Percentiles rank a stretch among this genome's conserved stretches.
Conservation (phyloP, 2,797 vertebrate species). For the Rhinogobio ventralis region DNA sequence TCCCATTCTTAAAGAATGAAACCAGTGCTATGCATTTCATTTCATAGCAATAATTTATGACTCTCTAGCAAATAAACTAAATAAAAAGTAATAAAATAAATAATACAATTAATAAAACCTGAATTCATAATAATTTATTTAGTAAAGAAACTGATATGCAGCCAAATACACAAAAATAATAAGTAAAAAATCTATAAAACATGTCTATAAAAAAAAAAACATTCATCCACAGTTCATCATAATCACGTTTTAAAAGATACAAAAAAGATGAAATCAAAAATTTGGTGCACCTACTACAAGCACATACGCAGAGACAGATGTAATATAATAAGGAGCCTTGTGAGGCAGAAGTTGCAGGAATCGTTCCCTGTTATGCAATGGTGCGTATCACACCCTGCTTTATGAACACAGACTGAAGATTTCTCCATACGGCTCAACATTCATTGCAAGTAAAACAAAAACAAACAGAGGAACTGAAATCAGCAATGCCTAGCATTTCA, state of each 20-base stretch:
- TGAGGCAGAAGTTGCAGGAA: neutral
- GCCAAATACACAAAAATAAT: neutral
- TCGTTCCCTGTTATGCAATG: neutral
- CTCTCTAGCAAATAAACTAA: neutral
- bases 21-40: neutral
- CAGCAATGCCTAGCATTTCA: neutral
- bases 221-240: neutral
- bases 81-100: neutral
- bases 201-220: neutral
- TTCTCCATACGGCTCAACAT: neutral
- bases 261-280: neutral
- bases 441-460: slow-evolving; percentile 13
- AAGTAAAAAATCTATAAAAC: neutral
- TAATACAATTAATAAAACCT: neutral
- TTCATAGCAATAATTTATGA: neutral
- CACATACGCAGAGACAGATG: neutral
- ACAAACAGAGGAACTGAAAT: slow-evolving; percentile 13
- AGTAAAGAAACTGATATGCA: neutral
- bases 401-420: neutral
- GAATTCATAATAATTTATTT: neutral
- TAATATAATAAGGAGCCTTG: neutral
- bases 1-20: neutral
- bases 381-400: neutral
- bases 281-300: neutral
- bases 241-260: neutral